Evolutionary conservation across 2,888 invertebrate genomes (phyloP).

Genomic region (Geotrupes spiniger): DNA sequence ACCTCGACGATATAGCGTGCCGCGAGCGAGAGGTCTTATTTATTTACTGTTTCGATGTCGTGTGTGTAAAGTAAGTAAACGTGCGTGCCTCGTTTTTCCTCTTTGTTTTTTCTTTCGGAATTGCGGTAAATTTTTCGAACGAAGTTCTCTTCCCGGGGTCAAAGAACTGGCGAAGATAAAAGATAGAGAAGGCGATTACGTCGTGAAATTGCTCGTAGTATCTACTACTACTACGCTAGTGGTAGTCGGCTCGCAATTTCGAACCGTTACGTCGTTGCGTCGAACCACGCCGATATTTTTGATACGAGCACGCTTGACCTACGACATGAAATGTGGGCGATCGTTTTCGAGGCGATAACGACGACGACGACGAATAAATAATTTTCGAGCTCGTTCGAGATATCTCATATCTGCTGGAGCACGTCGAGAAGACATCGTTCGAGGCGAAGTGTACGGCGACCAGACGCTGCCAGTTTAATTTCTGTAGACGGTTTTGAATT

Average conservation of each 20-base stretch:
- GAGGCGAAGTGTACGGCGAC: neutral
- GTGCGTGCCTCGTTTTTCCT: neutral
- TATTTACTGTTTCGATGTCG: too few species aligned
- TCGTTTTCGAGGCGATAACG: too few species aligned
- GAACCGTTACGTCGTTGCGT: constrained; percentile 10
- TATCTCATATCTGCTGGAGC: neutral
- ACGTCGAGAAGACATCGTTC: neutral
- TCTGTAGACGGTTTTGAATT: constrained; percentile 1
- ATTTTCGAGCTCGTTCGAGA: constrained; percentile 4
- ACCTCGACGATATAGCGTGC: too few species aligned
- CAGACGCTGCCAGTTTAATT: neutral
- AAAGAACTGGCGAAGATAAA: constrained; percentile 10
- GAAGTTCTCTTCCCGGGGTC: constrained; percentile 4
- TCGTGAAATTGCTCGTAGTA: constrained; percentile 1
- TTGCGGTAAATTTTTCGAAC: constrained; percentile 3
- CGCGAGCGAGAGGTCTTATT: too few species aligned
- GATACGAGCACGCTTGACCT: too few species aligned
- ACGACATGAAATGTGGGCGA: too few species aligned
- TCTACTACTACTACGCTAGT: neutral
- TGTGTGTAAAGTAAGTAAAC: constrained; percentile 1
- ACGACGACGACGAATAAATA: neutral
- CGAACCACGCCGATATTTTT: neutral
- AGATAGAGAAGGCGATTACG: constrained; percentile 3
- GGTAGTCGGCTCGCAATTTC: constrained; percentile 2
- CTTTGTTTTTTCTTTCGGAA: neutral